phyloP scores from a whole-genome alignment of 2,797 vertebrate species.

The Acanthornis magna region DNA sequence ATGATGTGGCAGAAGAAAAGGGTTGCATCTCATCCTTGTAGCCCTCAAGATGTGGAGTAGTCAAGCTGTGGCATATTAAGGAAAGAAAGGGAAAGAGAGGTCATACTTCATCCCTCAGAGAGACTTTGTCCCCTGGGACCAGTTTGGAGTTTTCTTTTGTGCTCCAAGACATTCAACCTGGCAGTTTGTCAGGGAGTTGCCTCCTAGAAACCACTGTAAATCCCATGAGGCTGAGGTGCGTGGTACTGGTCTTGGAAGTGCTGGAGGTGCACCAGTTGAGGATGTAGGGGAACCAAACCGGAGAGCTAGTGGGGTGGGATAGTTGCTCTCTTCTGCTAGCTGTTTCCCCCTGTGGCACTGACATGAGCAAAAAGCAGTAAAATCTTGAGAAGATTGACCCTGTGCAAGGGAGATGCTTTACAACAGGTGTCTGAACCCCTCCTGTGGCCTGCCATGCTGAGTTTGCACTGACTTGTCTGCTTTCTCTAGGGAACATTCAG shows the following conservation, averaged over 20 bases:
- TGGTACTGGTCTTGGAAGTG: neutral
- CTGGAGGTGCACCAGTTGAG: neutral
- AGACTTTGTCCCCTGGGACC: neutral
- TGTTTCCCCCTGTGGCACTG: neutral
- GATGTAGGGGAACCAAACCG: neutral
- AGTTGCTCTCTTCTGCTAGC: neutral
- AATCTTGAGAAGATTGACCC: neutral
- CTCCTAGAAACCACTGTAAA: neutral
- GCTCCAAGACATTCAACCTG: neutral
- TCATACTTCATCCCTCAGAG: neutral
- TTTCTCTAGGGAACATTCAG: constrained; percentile 85
- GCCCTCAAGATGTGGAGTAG: neutral
- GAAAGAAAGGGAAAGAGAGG: neutral
- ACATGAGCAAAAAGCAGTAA: neutral
- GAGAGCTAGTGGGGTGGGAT: neutral
- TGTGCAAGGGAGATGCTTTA: neutral
- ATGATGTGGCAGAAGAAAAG: neutral
- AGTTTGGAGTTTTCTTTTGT: neutral
- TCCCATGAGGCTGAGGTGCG: neutral
- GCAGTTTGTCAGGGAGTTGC: neutral
- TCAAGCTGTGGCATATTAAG: neutral
- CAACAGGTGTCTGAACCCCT: neutral
- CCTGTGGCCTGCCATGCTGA: neutral
- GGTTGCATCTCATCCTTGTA: neutral
- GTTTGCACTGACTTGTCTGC: neutral